Conservation (phyloP, 2,797 vertebrate species). For the Nothura maculosa region DNA sequence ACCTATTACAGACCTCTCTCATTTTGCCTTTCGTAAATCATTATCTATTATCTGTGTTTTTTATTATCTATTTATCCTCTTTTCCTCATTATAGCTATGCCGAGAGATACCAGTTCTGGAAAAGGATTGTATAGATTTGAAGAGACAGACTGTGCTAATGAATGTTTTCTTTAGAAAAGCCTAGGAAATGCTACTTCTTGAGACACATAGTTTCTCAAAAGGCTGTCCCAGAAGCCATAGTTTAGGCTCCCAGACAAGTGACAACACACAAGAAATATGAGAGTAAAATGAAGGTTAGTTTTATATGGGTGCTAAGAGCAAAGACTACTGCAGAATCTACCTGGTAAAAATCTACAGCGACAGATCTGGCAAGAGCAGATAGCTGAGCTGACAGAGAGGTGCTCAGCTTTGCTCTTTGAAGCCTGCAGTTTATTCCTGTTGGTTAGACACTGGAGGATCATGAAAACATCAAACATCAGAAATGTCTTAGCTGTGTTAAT, state of each 20-base stretch:
- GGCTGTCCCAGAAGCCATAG: neutral
- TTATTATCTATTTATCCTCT: neutral
- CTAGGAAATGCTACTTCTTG: neutral
- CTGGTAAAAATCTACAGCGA: neutral
- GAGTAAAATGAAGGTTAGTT: constrained; percentile 9
- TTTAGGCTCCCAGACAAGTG: neutral
- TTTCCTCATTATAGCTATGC: neutral
- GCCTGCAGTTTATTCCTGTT: neutral
- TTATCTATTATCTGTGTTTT: neutral
- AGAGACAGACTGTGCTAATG: neutral
- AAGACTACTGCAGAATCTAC: neutral
- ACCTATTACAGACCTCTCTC: neutral
- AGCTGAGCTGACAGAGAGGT: neutral
- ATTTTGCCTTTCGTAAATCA: neutral
- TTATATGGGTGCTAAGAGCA: neutral
- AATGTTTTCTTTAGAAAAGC: neutral
- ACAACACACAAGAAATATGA: neutral
- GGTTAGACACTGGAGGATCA: constrained; percentile 10
- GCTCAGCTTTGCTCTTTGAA: constrained; percentile 32
- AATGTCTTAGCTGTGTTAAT: neutral
- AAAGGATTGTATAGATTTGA: neutral
- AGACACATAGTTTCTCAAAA: neutral
- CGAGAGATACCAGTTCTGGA: neutral
- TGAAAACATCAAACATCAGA: constrained; percentile 17
- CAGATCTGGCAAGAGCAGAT: neutral